Base-by-base conservation (phyloP, 2,888 invertebrate species). In the Tryphoninae sp. region DNA sequence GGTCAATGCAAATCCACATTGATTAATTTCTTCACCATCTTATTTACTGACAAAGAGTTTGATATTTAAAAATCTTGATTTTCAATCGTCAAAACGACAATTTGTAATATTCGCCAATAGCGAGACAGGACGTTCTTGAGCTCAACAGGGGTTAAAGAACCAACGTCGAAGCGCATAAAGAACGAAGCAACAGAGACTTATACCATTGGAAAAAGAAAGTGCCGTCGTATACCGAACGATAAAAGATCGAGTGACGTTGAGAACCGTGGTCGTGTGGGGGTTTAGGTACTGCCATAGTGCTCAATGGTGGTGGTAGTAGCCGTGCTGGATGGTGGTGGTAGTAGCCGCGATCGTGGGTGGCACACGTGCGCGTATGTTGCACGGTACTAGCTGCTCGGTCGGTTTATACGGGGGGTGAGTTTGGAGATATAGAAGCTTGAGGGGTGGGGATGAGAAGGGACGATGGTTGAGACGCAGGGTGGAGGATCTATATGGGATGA, bases 221-320 rank as follows among this genome's bases (percentile, higher is more conserved):
- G 72, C 45, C 53, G 65, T 72, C 76, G 62, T 77, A 76, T 62
- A 68, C 23, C 49, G 61, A 68, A 55, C 74, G 58, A 75, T 80
- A 80, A 80, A 80, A 75, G 79, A 75, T 64, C 58, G 62, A 75
- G 69, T 64, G 74, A 77, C 61, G 71, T 61, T 78, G 80, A 65
- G 71, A 67, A 59, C 53, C 75, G 65, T 65, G 80, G 49, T 75
- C 58, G 71, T n/a, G 64, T 49, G 42, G 26, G 33, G 3, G 33
- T 4, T 4, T 33, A 26, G 42, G 62, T 26, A n/a, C n/a, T 40
- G 45, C 26, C 72, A 71, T 53, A 13, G 23, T 22, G 23, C 23
- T 4, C 26, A n/a, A n/a, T 4, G 33, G 33, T 40, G 67, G 79
- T 51, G 59, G 74, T 42, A 42, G 59, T 42, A 62, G 73, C 23